Percentiles rank a stretch among this genome's conserved stretches.
Conservation (phyloP, 2,113 vertebrate species). For the Barnardius zonarius region DNA sequence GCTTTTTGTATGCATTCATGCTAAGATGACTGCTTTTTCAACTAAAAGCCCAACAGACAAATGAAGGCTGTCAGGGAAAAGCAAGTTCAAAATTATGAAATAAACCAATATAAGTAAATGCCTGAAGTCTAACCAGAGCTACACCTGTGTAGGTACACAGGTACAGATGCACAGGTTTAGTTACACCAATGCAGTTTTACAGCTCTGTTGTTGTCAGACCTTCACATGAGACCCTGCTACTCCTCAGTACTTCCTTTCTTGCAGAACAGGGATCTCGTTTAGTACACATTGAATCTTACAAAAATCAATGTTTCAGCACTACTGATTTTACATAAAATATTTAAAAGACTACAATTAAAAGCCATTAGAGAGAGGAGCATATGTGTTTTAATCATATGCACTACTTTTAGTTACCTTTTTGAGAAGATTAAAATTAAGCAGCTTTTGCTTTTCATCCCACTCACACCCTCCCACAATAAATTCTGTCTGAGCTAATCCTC, state of each 20-base stretch:
- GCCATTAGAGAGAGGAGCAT: not conserved
- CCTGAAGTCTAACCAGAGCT: not conserved
- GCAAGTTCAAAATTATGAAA: not conserved
- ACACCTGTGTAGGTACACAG: no score
- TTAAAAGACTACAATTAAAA: slow-evolving; percentile 1
- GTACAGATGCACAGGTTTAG: no score
- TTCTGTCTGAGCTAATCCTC: slow-evolving; percentile 55
- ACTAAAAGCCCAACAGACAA: not conserved
- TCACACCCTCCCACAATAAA: slow-evolving; percentile 45
- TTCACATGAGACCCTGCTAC: not conserved
- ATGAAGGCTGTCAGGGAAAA: not conserved
- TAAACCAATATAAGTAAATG: not conserved
- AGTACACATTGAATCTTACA: accelerated
- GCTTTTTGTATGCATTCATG: not conserved
- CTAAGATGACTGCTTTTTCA: not conserved
- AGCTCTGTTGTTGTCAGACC: not conserved
- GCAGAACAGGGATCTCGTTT: not conserved
- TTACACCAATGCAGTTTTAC: not conserved
- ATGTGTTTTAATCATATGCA: not conserved
- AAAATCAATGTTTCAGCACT: not conserved
- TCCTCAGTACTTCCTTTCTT: not conserved
- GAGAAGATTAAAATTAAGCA: slow-evolving; percentile 59
- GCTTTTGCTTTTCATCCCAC: slow-evolving; percentile 56
- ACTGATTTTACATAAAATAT: slow-evolving; percentile 2
- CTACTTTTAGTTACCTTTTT: slow-evolving; percentile 41